Base-by-base conservation (phyloP, 1,140 invertebrate species). In the Orius laevigatus region DNA sequence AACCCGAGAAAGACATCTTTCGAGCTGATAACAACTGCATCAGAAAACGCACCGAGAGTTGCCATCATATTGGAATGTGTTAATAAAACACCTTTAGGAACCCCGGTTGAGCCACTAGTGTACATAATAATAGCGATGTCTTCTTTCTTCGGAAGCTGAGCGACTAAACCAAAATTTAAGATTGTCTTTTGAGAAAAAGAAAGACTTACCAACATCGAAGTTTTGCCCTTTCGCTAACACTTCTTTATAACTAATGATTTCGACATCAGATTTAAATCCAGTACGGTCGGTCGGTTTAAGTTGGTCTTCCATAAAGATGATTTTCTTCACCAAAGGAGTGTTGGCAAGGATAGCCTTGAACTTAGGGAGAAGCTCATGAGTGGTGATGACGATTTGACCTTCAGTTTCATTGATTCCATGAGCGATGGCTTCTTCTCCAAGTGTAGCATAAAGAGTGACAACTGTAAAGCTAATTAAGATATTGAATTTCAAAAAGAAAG, bases 391-490 rank as follows among this genome's bases (percentile, higher is more conserved):
- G 10, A 84, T 79, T 39, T 76, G 79, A 0, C 90, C 91, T 68
- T 96, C 89, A 2, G 93, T 96, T 70, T 98, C 91, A 62, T 93
- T 95, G 54, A 98, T 83, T 33, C 84, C 92, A 63, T 96, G 92
- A 1, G 86, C 77, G 39, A 98, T 83, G 3, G 91, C 94, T 5
- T 98, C 93, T 56, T 96, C 89, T 3, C 93, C 93, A 1, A 98
- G 71, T 0, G 93, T 98, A 1, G 94, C 86, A 63, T 98, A 98
- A 50, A 98, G 80, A 0, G 94, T 98, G 0, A 95, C 90, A 54
- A 98, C 82, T 72, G 69, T 62, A 63, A 76, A n/a, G n/a, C n/a
- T n/a, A n/a, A n/a, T n/a, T n/a, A n/a, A n/a, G n/a, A n/a, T n/a
- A n/a, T n/a, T n/a, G n/a, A n/a, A n/a, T 9, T 44, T 5, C 1